Evolutionary conservation across 2,797 vertebrate genomes (phyloP).

Genomic region (Danio choprae): DNA sequence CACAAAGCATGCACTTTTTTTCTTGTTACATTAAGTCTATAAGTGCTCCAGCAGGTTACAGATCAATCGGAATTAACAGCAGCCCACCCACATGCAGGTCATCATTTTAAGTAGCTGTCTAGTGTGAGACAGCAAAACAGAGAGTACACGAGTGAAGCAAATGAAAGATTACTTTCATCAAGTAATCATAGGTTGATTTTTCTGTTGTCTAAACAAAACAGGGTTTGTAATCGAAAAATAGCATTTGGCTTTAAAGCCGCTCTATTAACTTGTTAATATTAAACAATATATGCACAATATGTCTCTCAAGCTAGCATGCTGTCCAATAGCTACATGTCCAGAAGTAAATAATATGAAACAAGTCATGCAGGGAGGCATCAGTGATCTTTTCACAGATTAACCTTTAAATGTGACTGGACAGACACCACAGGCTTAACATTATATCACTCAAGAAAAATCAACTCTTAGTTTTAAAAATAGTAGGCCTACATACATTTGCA

Average conservation of each 20-base stretch:
- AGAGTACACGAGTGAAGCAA: neutral
- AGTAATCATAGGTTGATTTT: neutral
- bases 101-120: conserved; percentile 42
- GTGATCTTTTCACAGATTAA: conserved; percentile 48
- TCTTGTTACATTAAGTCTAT: conserved; percentile 28
- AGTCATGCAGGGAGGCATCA: conserved; percentile 19
- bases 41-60: neutral
- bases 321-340: conserved; percentile 2
- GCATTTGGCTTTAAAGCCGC: neutral
- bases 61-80: conserved; percentile 34
- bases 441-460: conserved; percentile 28
- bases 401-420: conserved; percentile 46
- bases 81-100: conserved; percentile 10
- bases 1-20: too few relatives aligned
- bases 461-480: neutral
- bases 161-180: conserved; percentile 27
- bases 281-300: neutral
- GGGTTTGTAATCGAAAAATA: neutral
- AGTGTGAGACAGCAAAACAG: conserved; percentile 6
- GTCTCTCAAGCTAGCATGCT: conserved; percentile 2
- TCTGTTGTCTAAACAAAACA: neutral
- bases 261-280: neutral
- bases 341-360: conserved; percentile 27
- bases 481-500: neutral
- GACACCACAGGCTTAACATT: conserved; percentile 18